Percentiles rank a stretch among this genome's conserved stretches.
Conservation (phyloP, 2,888 invertebrate genomes). For the Hydriomena furcata region DNA sequence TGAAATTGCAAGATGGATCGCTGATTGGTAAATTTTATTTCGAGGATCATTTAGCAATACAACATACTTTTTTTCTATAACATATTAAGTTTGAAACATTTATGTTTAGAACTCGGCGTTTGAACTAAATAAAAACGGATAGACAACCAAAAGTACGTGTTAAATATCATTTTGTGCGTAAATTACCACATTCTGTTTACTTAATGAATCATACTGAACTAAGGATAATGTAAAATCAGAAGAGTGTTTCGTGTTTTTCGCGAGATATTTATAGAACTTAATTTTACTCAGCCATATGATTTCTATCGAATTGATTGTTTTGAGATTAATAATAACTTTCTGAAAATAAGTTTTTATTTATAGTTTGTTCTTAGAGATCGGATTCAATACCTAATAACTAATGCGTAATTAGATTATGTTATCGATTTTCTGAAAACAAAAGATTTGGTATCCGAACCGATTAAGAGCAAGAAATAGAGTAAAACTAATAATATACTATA, state of each 20-base stretch:
- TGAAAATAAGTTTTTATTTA: slow-evolving; percentile 16
- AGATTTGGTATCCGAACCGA: neutral
- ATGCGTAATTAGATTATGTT: neutral
- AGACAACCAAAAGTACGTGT: too few species aligned
- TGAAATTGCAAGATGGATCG: too few species aligned
- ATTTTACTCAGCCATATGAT: slow-evolving; percentile 7
- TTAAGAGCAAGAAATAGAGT: neutral
- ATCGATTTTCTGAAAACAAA: neutral
- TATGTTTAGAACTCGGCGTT: too few species aligned
- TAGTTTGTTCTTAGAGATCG: neutral
- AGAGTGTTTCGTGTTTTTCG: slow-evolving; percentile 13
- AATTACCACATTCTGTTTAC: neutral
- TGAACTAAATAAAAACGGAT: too few species aligned
- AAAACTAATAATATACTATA: neutral
- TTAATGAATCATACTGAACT: neutral
- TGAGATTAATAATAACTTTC: slow-evolving; percentile 8
- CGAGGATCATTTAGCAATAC: too few species aligned
- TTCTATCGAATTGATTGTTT: slow-evolving; percentile 10
- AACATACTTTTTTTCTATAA: too few species aligned
- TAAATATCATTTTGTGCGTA: too few species aligned
- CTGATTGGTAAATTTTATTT: too few species aligned
- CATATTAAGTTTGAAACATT: too few species aligned
- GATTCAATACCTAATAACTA: neutral
- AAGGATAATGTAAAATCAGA: slow-evolving; percentile 14
- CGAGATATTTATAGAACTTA: slow-evolving; percentile 16